Evolutionary conservation across 2,888 invertebrate genomes (phyloP).

Genomic region (Cactoblastis cactorum): DNA sequence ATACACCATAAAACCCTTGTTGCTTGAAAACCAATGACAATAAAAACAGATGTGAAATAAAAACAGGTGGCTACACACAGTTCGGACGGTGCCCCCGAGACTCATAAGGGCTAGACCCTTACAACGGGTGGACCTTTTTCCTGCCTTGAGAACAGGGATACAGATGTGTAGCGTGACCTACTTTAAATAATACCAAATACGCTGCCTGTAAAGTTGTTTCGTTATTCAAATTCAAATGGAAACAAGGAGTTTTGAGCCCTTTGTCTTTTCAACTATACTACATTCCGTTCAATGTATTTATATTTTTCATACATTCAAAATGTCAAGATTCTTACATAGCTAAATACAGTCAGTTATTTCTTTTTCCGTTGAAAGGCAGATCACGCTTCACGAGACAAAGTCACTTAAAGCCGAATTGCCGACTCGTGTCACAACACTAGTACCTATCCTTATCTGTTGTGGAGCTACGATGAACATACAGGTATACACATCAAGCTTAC

Average conservation of each 20-base stretch:
- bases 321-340: too few relatives aligned
- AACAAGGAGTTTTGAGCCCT: too few relatives aligned
- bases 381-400: too few relatives aligned
- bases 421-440: too few relatives aligned
- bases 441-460: too few relatives aligned
- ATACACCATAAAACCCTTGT: slow-evolving; percentile 21
- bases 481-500: too few relatives aligned
- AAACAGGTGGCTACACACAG: slow-evolving; percentile 49
- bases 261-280: too few relatives aligned
- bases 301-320: too few relatives aligned
- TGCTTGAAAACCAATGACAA: slow-evolving; percentile 34
- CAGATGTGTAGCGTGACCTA: slow-evolving; percentile 10
- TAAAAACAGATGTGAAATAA: slow-evolving; percentile 45
- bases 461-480: too few relatives aligned
- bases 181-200: slow-evolving; percentile 7
- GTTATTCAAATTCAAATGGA: background rate
- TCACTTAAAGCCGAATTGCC: too few relatives aligned
- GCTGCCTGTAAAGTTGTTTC: background rate
- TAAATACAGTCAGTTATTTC: too few relatives aligned
- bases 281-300: background rate
- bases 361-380: too few relatives aligned
- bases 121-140: slow-evolving; percentile 44
- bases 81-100: slow-evolving; percentile 46
- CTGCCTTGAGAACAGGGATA: slow-evolving; percentile 15
- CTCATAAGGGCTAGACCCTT: slow-evolving; percentile 47